Conservation (phyloP, 1,140 invertebrate genomes). For the Calycopis cecrops region DNA sequence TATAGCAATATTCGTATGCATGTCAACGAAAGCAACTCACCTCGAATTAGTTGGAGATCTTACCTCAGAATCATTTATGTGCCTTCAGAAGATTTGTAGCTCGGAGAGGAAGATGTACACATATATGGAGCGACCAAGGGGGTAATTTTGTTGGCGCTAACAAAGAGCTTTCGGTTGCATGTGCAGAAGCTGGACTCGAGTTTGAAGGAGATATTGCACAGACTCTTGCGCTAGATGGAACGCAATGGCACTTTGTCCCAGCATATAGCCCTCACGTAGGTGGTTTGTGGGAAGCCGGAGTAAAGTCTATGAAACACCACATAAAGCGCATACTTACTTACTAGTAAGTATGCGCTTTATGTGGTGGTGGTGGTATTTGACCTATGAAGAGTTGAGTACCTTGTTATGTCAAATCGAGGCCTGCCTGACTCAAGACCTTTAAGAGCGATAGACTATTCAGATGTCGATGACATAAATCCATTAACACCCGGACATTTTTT, state of each 20-base stretch:
- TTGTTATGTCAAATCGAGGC: slow-evolving; percentile 13
- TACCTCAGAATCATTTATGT: too few relatives aligned
- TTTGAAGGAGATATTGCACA: slow-evolving; percentile 3
- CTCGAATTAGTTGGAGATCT: slow-evolving; percentile 10
- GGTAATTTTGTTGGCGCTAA: slow-evolving; percentile 6
- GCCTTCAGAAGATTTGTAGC: neutral
- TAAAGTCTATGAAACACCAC: slow-evolving; percentile 12
- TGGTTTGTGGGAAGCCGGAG: slow-evolving; percentile 10
- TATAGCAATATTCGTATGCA: slow-evolving; percentile 21
- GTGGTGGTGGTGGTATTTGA: too few relatives aligned
- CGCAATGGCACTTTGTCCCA: slow-evolving; percentile 13
- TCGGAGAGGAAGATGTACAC: slow-evolving; percentile 3
- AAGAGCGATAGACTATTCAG: slow-evolving; percentile 9
- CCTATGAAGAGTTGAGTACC: slow-evolving; percentile 14
- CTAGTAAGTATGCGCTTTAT: too few relatives aligned
- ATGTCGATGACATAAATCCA: slow-evolving; percentile 2
- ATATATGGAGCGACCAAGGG: slow-evolving; percentile 13
- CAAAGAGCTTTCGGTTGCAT: slow-evolving; percentile 6
- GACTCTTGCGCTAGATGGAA: slow-evolving; percentile 1
- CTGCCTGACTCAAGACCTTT: slow-evolving; percentile 13
- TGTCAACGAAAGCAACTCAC: slow-evolving; percentile 18
- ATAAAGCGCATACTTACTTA: slow-evolving; percentile 6
- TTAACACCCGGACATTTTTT: slow-evolving; percentile 16
- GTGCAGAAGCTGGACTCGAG: slow-evolving; percentile 1
- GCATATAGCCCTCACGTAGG: slow-evolving; percentile 10